A percentile compares a stretch with the other conserved stretches of the same genome.
phyloP scores from a whole-genome alignment of 2,797 vertebrate species.

The Podarcis siculus region DNA sequence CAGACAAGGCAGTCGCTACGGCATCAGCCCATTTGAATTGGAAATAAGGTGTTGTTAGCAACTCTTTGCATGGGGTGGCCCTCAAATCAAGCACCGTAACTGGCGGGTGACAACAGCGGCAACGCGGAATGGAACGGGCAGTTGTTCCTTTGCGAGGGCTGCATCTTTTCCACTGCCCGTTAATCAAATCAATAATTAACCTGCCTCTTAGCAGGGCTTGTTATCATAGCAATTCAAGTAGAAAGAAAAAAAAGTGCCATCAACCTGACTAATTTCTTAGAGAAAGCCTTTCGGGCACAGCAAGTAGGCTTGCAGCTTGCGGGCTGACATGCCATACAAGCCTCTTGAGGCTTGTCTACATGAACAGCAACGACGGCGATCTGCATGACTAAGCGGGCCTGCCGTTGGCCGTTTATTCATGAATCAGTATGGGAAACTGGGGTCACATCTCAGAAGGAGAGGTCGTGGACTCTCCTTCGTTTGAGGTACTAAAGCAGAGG shows the following conservation, averaged over 20 bases:
- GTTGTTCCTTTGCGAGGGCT: constrained; percentile 70
- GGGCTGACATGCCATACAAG: neutral
- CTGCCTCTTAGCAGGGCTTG: constrained; percentile 67
- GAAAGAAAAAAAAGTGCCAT: constrained; percentile 59
- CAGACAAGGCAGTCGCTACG: constrained; percentile 57
- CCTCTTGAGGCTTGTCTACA: neutral
- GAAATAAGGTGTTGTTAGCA: constrained; percentile 77
- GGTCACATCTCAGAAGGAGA: neutral
- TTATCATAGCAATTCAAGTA: constrained; percentile 73
- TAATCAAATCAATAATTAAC: constrained; percentile 76
- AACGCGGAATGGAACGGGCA: constrained; percentile 67
- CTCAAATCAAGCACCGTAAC: constrained; percentile 72
- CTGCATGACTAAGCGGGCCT: neutral
- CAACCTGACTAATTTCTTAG: constrained; percentile 70
- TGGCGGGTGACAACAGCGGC: constrained; percentile 65
- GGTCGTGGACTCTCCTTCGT: too few species aligned
- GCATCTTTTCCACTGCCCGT: constrained; percentile 69
- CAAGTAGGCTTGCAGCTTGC: constrained; percentile 35
- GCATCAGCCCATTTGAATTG: constrained; percentile 72
- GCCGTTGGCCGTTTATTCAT: neutral
- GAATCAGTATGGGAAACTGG: neutral
- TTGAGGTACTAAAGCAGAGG: too few species aligned
- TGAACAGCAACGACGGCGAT: neutral
- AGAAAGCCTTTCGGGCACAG: constrained; percentile 59
- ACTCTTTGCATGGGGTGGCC: constrained; percentile 74